Evolutionary conservation across 2,113 vertebrate species (phyloP).

Genomic region (Okapia johnstoni): DNA sequence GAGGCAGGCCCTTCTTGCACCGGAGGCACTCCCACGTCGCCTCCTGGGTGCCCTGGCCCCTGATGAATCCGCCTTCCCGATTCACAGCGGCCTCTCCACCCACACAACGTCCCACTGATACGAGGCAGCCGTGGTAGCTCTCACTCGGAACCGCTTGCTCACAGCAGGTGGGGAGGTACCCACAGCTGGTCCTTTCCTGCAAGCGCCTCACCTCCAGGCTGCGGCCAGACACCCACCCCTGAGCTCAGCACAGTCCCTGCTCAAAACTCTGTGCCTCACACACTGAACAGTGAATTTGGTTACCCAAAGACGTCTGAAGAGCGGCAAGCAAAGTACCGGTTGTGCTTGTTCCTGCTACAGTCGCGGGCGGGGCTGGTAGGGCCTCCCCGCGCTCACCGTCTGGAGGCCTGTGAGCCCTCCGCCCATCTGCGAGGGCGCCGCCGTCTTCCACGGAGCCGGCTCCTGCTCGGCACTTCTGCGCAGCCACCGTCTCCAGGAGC

Average conservation of each 20-base stretch:
- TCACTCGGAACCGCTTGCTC: neutral
- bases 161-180: accelerated
- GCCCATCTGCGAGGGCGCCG: neutral
- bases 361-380: neutral
- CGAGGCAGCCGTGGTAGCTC: neutral
- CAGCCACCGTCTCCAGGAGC: neutral
- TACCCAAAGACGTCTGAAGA: neutral
- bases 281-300: neutral
- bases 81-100: neutral
- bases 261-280: neutral
- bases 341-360: neutral
- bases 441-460: neutral
- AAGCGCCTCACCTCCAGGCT: neutral
- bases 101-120: accelerated
- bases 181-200: neutral
- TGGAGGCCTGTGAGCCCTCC: neutral
- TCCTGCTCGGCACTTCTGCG: neutral
- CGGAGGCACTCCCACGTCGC: accelerated
- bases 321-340: accelerated
- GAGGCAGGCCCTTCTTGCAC: neutral
- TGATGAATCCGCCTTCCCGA: neutral
- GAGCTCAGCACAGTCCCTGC: neutral
- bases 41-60: neutral
- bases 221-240: neutral
- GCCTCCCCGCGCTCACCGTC: accelerated